Evolutionary conservation across 2,797 vertebrate species (phyloP).

Genomic region (Tauraco hartlaubi): DNA sequence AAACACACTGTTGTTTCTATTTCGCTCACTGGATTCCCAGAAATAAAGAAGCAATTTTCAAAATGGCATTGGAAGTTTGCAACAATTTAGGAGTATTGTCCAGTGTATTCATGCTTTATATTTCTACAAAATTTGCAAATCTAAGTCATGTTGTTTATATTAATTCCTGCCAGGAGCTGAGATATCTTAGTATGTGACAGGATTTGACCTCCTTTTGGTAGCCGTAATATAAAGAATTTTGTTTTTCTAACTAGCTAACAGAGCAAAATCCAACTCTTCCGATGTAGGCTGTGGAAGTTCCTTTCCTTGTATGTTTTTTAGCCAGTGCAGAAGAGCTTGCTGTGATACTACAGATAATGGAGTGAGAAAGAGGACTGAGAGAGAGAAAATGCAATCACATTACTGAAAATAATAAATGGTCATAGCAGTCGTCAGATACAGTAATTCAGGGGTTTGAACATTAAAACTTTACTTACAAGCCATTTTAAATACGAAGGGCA

Average conservation of each 20-base stretch:
- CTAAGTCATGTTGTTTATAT: not conserved
- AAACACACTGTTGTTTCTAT: not conserved
- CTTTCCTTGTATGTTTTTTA: not conserved
- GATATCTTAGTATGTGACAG: not conserved
- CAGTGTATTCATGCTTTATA: not conserved
- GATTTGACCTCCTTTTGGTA: not conserved
- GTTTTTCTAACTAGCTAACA: not conserved
- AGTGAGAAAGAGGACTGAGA: accelerated
- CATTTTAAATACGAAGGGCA: not conserved
- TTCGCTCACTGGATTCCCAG: not conserved
- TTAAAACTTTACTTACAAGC: not conserved
- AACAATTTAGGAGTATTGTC: not conserved
- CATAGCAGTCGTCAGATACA: not conserved
- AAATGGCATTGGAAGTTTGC: not conserved
- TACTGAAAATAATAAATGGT: not conserved
- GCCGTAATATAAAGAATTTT: not conserved
- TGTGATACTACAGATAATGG: not conserved
- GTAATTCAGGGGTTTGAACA: not conserved
- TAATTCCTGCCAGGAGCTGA: not conserved
- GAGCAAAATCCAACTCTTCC: not conserved
- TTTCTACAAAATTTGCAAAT: not conserved
- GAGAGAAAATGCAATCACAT: not conserved
- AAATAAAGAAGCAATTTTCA: not conserved
- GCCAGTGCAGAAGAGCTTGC: not conserved
- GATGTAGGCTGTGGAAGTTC: not conserved